phyloP scores from a whole-genome alignment of 2,888 invertebrate species.

The Monochamus alternatus region DNA sequence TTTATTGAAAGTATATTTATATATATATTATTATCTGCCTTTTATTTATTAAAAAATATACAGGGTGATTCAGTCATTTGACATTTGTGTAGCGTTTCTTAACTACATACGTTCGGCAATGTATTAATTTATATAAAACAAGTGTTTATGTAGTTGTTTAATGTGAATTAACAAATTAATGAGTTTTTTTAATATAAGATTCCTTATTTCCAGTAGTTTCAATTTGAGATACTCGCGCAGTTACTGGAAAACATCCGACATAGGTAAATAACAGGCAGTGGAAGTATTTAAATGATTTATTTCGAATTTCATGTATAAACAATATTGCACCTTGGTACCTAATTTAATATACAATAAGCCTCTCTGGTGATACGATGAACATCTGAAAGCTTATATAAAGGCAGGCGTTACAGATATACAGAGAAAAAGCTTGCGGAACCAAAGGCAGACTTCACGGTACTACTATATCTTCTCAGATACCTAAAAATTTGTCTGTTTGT shows the following conservation, averaged over 20 bases:
- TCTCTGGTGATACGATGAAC: slow-evolving; percentile 65
- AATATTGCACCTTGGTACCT: slow-evolving; percentile 67
- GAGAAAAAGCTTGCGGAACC: slow-evolving; percentile 51
- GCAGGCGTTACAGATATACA: slow-evolving; percentile 53
- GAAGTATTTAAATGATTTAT: slow-evolving; percentile 51
- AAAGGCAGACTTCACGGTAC: slow-evolving; percentile 49
- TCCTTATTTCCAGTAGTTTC: too few relatives aligned
- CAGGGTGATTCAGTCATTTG: too few relatives aligned
- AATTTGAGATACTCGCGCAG: too few relatives aligned
- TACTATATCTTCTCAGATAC: slow-evolving; percentile 26
- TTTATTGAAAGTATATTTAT: neutral
- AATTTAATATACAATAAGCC: slow-evolving; percentile 63
- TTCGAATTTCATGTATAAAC: slow-evolving; percentile 67
- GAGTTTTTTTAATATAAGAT: too few relatives aligned
- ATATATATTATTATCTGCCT: too few relatives aligned
- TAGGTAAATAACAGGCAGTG: neutral
- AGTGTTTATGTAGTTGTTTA: too few relatives aligned
- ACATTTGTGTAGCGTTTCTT: too few relatives aligned
- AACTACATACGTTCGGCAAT: too few relatives aligned
- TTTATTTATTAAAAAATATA: too few relatives aligned
- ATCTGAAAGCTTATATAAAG: slow-evolving; percentile 57
- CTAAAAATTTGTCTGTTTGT: slow-evolving; percentile 15
- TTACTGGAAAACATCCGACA: too few relatives aligned
- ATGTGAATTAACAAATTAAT: too few relatives aligned
- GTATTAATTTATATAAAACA: too few relatives aligned